Evolutionary conservation across 53 echinoderm and acorn worm species (phyloP).

Genomic region (Glandiceps talaboti): DNA sequence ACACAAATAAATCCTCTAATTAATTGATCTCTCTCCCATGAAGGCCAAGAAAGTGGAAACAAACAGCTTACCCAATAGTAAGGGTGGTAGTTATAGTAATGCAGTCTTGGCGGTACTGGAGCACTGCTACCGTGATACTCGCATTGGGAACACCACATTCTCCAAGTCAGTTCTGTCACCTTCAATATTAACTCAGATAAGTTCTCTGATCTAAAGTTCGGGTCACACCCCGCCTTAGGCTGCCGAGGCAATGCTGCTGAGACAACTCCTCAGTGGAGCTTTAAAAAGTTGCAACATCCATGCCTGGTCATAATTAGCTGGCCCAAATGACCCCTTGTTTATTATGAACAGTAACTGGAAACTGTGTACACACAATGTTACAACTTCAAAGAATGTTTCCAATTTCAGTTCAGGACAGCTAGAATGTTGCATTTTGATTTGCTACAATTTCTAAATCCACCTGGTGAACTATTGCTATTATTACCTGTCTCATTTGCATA

Average conservation of each 20-base stretch:
- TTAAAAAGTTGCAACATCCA: not conserved
- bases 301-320: not conserved
- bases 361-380: not conserved
- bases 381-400: not conserved
- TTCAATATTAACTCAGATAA: no score
- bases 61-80: conserved; percentile 27
- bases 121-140: not conserved
- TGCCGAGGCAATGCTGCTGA: not conserved
- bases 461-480: no score
- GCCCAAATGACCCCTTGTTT: not conserved
- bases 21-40: no score
- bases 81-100: conserved; percentile 32
- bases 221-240: no score
- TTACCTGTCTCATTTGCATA: no score
- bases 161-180: no score
- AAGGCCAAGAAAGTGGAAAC: no score
- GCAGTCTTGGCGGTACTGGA: conserved; percentile 10
- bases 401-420: no score
- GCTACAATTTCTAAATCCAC: no score
- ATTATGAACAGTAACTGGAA: not conserved
- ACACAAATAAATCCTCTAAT: not conserved
- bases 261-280: not conserved
- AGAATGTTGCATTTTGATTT: no score
- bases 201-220: no score
- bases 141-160: conserved; percentile 15